A percentile compares a stretch with the other conserved stretches of the same genome.
phyloP scores from a whole-genome alignment of 1,140 invertebrate genomes.

The Hesperophylax magnus region DNA sequence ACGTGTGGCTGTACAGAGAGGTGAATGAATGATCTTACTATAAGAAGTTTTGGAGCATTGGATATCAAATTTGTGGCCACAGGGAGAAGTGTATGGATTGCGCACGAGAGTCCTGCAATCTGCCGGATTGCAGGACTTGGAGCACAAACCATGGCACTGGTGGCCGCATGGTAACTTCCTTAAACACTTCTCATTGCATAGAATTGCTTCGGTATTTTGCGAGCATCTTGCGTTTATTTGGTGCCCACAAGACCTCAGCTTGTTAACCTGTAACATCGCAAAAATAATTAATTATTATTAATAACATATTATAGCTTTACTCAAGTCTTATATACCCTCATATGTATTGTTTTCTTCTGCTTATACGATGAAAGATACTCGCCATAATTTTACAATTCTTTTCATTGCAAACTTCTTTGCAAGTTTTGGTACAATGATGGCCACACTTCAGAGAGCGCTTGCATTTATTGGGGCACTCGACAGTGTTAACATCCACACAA shows the following conservation, averaged over 20 bases:
- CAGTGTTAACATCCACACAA: slow-evolving; percentile 24
- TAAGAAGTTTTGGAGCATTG: slow-evolving; percentile 60
- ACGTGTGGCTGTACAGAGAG: too few species aligned
- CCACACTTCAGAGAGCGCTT: slow-evolving; percentile 29
- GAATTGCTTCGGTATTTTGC: slow-evolving; percentile 60
- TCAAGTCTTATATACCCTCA: too few species aligned
- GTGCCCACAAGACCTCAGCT: slow-evolving; percentile 68
- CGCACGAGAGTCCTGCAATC: slow-evolving; percentile 60
- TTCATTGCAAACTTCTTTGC: slow-evolving; percentile 9
- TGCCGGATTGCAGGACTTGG: slow-evolving; percentile 63
- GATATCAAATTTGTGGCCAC: slow-evolving; percentile 66
- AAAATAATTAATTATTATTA: background rate
- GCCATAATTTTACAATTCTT: background rate
- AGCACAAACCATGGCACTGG: slow-evolving; percentile 67
- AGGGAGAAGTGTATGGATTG: slow-evolving; percentile 59
- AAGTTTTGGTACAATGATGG: slow-evolving; percentile 42
- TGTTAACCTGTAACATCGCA: slow-evolving; percentile 60
- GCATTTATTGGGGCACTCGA: slow-evolving; percentile 41
- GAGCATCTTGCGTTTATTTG: slow-evolving; percentile 62
- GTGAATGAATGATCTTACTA: background rate
- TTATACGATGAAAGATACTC: background rate
- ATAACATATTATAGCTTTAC: too few species aligned
- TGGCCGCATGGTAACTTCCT: slow-evolving; percentile 65
- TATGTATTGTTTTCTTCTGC: too few species aligned
- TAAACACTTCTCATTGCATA: slow-evolving; percentile 66